Conservation (phyloP, 92 coral and sea anemone species). For the Paragorgia papillata region DNA sequence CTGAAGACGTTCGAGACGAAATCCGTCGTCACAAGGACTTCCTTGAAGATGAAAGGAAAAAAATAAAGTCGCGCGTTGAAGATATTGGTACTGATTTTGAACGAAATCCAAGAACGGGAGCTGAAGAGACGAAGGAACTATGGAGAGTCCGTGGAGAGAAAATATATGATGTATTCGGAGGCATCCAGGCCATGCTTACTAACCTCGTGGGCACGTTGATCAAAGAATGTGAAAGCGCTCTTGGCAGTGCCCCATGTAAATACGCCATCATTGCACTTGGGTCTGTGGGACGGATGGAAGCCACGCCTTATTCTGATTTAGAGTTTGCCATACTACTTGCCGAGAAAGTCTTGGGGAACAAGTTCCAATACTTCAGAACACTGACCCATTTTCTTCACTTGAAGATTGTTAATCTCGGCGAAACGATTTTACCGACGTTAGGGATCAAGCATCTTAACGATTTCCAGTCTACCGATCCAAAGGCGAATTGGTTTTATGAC, state of each 20-base stretch:
- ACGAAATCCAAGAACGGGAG: neutral
- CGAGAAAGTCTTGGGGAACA: neutral
- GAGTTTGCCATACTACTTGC: constrained; percentile 26
- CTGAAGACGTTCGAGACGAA: constrained; percentile 28
- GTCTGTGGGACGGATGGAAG: constrained; percentile 27
- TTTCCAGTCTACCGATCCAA: constrained; percentile 19
- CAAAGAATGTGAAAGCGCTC: constrained; percentile 8
- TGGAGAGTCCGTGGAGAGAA: constrained; percentile 18
- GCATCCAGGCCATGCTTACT: constrained; percentile 19
- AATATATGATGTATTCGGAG: constrained; percentile 10
- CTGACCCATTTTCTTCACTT: constrained; percentile 32
- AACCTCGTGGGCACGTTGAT: constrained; percentile 24
- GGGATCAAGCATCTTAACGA: constrained; percentile 20
- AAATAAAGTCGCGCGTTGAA: neutral
- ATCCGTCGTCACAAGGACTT: constrained; percentile 13
- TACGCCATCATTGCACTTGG: constrained; percentile 32
- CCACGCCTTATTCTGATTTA: constrained; percentile 26
- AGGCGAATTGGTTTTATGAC: constrained; percentile 26
- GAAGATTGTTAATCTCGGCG: constrained; percentile 24
- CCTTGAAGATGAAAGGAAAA: constrained; percentile 7
- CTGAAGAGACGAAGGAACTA: neutral
- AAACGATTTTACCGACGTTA: constrained; percentile 31
- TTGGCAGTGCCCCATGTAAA: constrained; percentile 20
- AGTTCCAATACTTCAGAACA: constrained; percentile 9
- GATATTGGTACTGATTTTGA: constrained; percentile 4